phyloP scores from a whole-genome alignment of 2,888 invertebrate genomes.

The Melolontha melolontha region DNA sequence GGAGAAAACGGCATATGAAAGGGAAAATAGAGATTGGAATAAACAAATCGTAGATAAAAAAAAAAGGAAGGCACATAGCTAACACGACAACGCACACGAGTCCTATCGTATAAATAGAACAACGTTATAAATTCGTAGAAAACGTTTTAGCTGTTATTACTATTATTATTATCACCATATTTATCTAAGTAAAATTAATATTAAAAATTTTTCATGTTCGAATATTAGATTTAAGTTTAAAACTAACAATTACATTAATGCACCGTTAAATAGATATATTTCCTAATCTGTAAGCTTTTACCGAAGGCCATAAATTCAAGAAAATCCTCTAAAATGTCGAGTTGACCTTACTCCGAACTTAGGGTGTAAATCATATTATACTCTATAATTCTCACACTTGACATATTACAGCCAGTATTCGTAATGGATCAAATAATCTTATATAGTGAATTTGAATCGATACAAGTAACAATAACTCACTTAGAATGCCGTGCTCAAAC shows the following conservation, averaged over 20 bases:
- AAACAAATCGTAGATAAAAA: no score
- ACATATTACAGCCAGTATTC: slow-evolving; percentile 46
- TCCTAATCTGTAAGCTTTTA: slow-evolving; percentile 21
- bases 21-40: no score
- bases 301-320: slow-evolving; percentile 49
- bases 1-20: no score
- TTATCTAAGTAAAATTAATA: no score
- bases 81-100: no score
- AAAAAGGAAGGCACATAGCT: no score
- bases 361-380: slow-evolving; percentile 50
- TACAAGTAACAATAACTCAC: slow-evolving; percentile 32
- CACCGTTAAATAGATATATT: slow-evolving; percentile 33
- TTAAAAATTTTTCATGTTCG: no score
- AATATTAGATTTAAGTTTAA: not conserved
- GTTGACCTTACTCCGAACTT: slow-evolving; percentile 51
- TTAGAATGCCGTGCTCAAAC: slow-evolving; percentile 19
- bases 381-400: slow-evolving; percentile 46
- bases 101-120: no score
- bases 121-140: no score
- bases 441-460: slow-evolving; percentile 22
- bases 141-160: no score
- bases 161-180: no score
- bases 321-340: slow-evolving; percentile 52
- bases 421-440: slow-evolving; percentile 44
- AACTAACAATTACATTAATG: slow-evolving; percentile 6